These are phyloP conservation scores for Eupithecia inturbata DNA, from an alignment of 2,888 invertebrate genomes.

Conservation along the genomic window DNA sequence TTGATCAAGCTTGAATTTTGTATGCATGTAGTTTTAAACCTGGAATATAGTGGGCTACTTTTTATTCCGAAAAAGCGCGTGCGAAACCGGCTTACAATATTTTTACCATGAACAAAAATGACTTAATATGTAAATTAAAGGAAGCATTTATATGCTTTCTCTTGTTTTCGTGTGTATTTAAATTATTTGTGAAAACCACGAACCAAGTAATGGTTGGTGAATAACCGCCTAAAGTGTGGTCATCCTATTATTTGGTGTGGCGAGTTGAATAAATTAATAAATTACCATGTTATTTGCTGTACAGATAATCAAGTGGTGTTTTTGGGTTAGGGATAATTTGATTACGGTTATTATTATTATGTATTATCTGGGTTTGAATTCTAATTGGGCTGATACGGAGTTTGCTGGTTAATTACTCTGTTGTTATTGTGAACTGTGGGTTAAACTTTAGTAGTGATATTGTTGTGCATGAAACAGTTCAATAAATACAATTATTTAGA, in stretches of 20 bases:
- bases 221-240: not conserved
- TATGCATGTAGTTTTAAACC: no score
- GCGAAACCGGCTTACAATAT: not conserved
- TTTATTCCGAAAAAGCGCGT: no score
- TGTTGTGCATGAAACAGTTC: not conserved
- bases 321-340: slow-evolving; percentile 4
- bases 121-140: not conserved
- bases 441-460: not conserved
- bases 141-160: not conserved
- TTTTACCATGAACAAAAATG: no score
- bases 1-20: no score
- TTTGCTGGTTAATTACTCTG: slow-evolving; percentile 1
- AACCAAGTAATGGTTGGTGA: not conserved
- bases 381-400: not conserved
- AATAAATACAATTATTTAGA: no score
- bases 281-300: not conserved
- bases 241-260: slow-evolving; percentile 1
- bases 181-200: not conserved
- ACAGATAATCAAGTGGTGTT: not conserved
- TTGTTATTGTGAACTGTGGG: not conserved
- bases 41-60: no score
- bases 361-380: slow-evolving; percentile 7
- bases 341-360: slow-evolving; percentile 13
- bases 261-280: slow-evolving; percentile 6
- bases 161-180: not conserved